These are phyloP conservation scores for Tipula helvola DNA, from an alignment of 2,888 invertebrate species.

Conservation along the genomic window DNA sequence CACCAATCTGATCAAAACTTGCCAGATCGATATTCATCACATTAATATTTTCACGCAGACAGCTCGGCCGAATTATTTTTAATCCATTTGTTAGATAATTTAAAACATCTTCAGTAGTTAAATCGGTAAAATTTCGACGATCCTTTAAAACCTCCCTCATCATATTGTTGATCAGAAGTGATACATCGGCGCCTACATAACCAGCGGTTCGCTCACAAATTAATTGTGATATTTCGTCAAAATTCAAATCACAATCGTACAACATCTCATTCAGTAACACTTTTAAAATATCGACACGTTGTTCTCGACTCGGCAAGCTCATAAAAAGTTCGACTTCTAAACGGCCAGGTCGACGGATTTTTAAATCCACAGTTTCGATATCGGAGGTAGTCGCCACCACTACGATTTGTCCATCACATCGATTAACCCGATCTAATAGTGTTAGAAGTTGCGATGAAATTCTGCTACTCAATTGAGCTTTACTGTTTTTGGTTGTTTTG, in stretches of 20 bases:
- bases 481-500: constrained; percentile 19
- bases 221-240: constrained; percentile 15
- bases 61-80: constrained; percentile 23
- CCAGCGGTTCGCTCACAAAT: constrained; percentile 42
- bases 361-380: constrained; percentile 36
- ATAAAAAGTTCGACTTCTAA: constrained; percentile 43
- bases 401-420: constrained; percentile 27
- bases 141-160: constrained; percentile 19
- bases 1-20: constrained; percentile 41
- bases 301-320: constrained; percentile 34
- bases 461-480: constrained; percentile 30
- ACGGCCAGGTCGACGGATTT: constrained; percentile 40
- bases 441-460: constrained; percentile 36
- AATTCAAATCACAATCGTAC: constrained; percentile 16
- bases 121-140: background rate
- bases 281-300: constrained; percentile 35
- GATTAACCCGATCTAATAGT: constrained; percentile 37
- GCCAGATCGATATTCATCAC: constrained; percentile 31
- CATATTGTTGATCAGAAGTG: constrained; percentile 34
- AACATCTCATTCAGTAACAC: constrained; percentile 22
- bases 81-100: background rate
- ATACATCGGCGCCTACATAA: constrained; percentile 43
- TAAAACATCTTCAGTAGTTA: background rate
- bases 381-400: constrained; percentile 43
- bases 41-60: constrained; percentile 37